Base-by-base conservation (phyloP, 2,113 vertebrate genomes). In the Gobio gobio region DNA sequence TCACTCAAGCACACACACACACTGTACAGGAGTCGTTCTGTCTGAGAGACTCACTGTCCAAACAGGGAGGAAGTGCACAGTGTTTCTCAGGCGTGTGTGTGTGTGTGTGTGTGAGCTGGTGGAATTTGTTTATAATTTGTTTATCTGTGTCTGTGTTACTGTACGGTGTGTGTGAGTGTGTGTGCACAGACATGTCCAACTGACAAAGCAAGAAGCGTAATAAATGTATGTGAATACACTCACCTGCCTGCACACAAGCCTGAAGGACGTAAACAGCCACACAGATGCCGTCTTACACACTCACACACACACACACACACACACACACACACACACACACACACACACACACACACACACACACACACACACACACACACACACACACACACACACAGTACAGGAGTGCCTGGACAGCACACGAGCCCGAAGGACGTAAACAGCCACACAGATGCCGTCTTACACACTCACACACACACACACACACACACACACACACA, bases 61-160 rank as follows among this genome's bases (percentile, higher is more conserved):
- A 77, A 77, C 68, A 72, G 68, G 20, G 68, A 87, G 86, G 83
- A 85, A 87, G 51, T 87, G 58, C 70, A 66, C 10, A 45, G 47
- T 22, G 70, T 82, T 85, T 72, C 78, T 87, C 45, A 58, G 26
- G 59, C 26, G 63, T 85, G 33, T 78, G 82, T 84, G 43, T 82
- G 73, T 83, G 33, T 16, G 81, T 26, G 63, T 6, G 36, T 51
- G 45, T 20, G 47, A 20, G 16, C 12, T 26, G 47, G 10, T 22
- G 18, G 22, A 26, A 70, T 29, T 85, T 73, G 82, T 82, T 82
- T 83, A 82, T 83, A n/a, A 75, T 75, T 75, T 76, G 78, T 45
- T 58, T 84, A 63, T 33, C 45, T 78, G 59, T 56, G n/a, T 82
- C 47, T 77, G 54, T 61, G 82, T 86, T 82, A 33, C 49, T 70